Percentiles rank a stretch among this genome's conserved stretches.
These are phyloP conservation scores for Psittacus erithacus DNA, from an alignment of 2,113 vertebrate species.

Conservation along the genomic window DNA sequence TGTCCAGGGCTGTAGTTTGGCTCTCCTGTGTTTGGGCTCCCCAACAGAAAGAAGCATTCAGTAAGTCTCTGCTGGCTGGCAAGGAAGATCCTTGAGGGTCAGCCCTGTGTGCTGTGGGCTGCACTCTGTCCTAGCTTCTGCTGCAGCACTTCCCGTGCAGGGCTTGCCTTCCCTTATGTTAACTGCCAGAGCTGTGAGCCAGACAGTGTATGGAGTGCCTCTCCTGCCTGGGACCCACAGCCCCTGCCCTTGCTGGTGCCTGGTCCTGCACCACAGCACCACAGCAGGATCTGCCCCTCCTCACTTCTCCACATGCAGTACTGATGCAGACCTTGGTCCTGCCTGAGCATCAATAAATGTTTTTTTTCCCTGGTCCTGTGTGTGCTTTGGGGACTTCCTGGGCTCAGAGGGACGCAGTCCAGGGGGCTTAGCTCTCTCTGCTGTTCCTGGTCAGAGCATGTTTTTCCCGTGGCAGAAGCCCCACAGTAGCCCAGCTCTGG, in stretches of 20 bases:
- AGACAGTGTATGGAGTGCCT: too few relatives aligned
- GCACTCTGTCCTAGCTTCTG: not conserved
- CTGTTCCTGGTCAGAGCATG: not conserved
- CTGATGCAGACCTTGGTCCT: not conserved
- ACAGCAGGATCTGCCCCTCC: not conserved
- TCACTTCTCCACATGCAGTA: rapidly evolving
- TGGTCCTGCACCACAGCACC: not conserved
- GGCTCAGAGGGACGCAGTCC: rapidly evolving
- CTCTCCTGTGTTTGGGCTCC: not conserved
- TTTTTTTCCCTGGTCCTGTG: not conserved
- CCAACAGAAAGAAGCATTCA: not conserved
- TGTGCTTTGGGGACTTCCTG: not conserved
- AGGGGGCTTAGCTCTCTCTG: not conserved
- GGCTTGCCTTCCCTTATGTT: not conserved
- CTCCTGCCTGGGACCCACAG: not conserved
- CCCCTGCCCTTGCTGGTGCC: rapidly evolving
- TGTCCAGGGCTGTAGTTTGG: not conserved
- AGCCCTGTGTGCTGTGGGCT: not conserved
- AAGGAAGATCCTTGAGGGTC: not conserved
- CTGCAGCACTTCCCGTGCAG: rapidly evolving
- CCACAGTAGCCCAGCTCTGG: not conserved
- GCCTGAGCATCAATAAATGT: not conserved
- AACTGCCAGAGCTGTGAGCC: not conserved
- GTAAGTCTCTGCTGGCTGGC: not conserved
- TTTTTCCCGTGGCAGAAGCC: not conserved